phyloP scores from a whole-genome alignment of 2,113 vertebrate species.

The Tilapia sparmanii region DNA sequence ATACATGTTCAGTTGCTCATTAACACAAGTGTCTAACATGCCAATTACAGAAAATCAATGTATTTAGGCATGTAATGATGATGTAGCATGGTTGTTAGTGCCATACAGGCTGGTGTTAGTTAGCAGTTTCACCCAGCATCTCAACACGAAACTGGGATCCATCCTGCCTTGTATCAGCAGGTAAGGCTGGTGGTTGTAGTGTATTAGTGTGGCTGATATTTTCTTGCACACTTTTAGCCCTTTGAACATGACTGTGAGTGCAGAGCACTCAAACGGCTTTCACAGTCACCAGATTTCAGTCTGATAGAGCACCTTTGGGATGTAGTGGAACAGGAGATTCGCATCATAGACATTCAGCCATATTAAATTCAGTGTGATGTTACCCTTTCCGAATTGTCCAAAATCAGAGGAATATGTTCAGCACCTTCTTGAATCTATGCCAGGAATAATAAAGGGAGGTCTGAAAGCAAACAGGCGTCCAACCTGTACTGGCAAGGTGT shows the following conservation, averaged over 20 bases:
- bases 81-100: not conserved
- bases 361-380: not conserved
- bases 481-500: not conserved
- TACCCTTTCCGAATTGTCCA: not conserved
- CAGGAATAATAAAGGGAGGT: not conserved
- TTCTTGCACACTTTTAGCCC: not conserved
- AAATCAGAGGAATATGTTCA: not conserved
- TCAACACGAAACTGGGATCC: not conserved
- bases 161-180: not conserved
- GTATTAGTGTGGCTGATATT: not conserved
- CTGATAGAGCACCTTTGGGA: not conserved
- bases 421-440: not conserved
- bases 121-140: not conserved
- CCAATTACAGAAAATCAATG: fast-evolving
- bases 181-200: not conserved
- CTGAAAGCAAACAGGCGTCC: not conserved
- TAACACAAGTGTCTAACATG: not conserved
- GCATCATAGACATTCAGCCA: not conserved
- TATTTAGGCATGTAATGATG: not conserved
- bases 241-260: not conserved
- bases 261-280: not conserved
- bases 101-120: not conserved
- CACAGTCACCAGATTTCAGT: not conserved
- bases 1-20: not conserved
- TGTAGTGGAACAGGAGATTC: not conserved